phyloP scores from a whole-genome alignment of 2,797 vertebrate species.

The Ambastaia sidthimunki region DNA sequence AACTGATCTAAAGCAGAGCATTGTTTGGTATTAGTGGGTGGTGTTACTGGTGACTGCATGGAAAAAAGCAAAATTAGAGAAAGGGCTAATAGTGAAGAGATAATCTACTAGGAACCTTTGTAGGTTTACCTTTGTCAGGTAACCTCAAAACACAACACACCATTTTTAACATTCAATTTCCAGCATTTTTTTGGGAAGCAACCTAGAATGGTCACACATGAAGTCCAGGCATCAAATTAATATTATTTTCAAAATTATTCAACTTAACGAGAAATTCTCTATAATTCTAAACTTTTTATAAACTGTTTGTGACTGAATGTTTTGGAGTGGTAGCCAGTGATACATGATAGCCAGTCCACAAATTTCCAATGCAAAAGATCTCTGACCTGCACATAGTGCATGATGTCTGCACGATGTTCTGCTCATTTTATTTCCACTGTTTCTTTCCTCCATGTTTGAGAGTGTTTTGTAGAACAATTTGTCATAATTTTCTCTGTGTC shows the following conservation, averaged over 20 bases:
- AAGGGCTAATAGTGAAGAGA: background rate
- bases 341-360: background rate
- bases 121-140: background rate
- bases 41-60: background rate
- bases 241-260: background rate
- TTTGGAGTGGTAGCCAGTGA: background rate
- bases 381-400: background rate
- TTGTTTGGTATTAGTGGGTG: background rate
- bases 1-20: constrained; percentile 1
- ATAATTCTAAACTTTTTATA: background rate
- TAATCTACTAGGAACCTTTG: too few relatives aligned
- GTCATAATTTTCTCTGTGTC: background rate
- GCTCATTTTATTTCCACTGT: background rate
- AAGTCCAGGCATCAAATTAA: background rate
- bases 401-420: background rate
- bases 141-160: background rate
- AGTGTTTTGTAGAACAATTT: background rate
- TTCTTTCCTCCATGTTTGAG: background rate
- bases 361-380: constrained; percentile 6
- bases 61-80: too few relatives aligned
- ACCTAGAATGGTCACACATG: background rate
- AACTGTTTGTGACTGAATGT: background rate
- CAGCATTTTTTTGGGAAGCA: background rate
- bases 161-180: background rate
- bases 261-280: background rate